Conservation (phyloP, 2,797 vertebrate species). For the Ctenosaura bakeri region DNA sequence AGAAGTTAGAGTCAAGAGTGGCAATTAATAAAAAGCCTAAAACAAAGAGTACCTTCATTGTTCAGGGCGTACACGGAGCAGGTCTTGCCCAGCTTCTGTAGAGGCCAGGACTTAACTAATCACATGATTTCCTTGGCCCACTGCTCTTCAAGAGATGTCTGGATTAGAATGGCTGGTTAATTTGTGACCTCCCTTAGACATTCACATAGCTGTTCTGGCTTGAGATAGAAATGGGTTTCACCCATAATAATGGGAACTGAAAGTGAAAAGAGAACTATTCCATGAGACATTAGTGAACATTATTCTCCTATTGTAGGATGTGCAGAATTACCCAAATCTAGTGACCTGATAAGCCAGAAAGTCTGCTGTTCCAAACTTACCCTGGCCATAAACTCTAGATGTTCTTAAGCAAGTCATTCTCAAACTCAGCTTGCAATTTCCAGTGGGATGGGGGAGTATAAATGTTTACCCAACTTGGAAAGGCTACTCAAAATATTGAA, state of each 20-base stretch:
- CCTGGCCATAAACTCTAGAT: background rate
- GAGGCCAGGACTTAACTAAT: background rate
- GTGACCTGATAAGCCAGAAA: background rate
- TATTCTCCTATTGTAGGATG: no score
- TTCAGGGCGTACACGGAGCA: background rate
- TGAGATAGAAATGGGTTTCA: background rate
- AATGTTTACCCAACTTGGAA: background rate
- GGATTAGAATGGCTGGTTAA: background rate
- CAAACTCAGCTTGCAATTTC: no score
- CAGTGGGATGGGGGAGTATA: background rate
- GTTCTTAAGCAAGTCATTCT: background rate
- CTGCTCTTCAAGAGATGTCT: background rate
- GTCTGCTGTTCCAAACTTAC: background rate
- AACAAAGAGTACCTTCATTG: background rate
- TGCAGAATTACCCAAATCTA: background rate
- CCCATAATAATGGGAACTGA: background rate
- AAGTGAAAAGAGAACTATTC: no score
- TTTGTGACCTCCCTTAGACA: background rate
- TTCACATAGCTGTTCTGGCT: no score
- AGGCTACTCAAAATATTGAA: background rate
- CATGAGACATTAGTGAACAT: background rate
- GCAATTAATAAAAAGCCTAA: background rate
- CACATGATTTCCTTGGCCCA: background rate
- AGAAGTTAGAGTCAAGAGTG: background rate
- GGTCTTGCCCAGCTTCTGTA: background rate